Evolutionary conservation across 2,888 invertebrate genomes (phyloP).

Genomic region (Eilema griseolum): DNA sequence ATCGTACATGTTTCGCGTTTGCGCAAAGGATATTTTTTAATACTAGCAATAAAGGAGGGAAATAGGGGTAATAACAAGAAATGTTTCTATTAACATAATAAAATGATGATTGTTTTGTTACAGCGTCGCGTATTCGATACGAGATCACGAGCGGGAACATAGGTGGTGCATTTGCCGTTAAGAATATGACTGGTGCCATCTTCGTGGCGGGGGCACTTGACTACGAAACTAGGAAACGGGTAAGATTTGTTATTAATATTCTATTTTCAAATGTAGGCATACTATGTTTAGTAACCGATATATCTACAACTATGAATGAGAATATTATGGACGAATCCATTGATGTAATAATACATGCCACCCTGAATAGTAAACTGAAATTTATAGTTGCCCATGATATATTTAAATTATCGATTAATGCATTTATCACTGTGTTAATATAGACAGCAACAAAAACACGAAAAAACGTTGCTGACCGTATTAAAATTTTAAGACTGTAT

Average conservation of each 20-base stretch:
- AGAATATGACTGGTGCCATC: conserved; percentile 99
- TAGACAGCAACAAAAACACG: neutral
- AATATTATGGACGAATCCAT: neutral
- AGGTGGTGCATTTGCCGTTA: conserved; percentile 98
- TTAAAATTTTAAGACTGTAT: too few relatives aligned
- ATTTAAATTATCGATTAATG: neutral
- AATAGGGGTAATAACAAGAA: conserved; percentile 27
- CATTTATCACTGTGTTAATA: neutral
- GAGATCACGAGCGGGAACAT: conserved; percentile 99
- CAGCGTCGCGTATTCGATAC: conserved; percentile 99
- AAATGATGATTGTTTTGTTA: conserved; percentile 69
- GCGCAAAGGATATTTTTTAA: conserved; percentile 10
- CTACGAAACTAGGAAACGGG: conserved; percentile 98
- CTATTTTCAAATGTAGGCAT: neutral
- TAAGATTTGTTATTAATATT: conserved; percentile 83
- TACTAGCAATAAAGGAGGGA: conserved; percentile 6
- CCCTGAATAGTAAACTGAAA: neutral
- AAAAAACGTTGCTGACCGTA: too few relatives aligned
- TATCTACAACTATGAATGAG: neutral
- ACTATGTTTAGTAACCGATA: neutral
- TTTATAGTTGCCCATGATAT: neutral
- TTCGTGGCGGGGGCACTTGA: conserved; percentile 98
- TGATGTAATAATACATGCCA: too few relatives aligned
- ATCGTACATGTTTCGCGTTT: conserved; percentile 2
- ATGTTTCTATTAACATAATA: conserved; percentile 13